phyloP scores from a whole-genome alignment of 2,888 invertebrate species.

The Parthenolecanium corni region DNA sequence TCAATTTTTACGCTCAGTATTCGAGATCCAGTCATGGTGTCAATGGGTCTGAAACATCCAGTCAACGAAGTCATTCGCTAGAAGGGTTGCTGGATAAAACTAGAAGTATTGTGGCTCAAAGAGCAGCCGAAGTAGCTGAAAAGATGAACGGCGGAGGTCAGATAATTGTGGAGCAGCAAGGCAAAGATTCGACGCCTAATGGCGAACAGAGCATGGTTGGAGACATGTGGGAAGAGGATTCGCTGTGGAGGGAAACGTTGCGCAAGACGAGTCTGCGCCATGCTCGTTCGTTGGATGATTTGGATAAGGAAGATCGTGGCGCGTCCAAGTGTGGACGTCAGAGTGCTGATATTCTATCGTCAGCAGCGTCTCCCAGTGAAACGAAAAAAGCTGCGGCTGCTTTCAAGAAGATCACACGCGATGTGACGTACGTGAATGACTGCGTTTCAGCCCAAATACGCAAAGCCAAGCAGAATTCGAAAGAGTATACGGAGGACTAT shows the following conservation, averaged over 20 bases:
- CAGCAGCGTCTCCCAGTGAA: neutral
- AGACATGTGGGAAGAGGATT: constrained; percentile 49
- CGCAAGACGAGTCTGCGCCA: constrained; percentile 67
- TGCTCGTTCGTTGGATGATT: constrained; percentile 69
- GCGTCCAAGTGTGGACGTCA: constrained; percentile 31
- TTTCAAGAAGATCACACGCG: constrained; percentile 48
- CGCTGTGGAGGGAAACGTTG: constrained; percentile 67
- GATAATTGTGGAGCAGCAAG: constrained; percentile 8
- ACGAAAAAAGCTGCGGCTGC: constrained; percentile 10
- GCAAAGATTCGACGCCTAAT: neutral
- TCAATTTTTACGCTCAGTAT: constrained; percentile 8
- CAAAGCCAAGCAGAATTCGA: constrained; percentile 27
- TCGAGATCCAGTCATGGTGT: constrained; percentile 6
- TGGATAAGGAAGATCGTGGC: constrained; percentile 43
- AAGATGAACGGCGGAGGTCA: neutral
- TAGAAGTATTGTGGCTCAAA: constrained; percentile 23
- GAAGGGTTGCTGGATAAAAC: constrained; percentile 48
- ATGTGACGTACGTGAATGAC: constrained; percentile 68
- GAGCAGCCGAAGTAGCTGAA: neutral
- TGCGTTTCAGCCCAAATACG: constrained; percentile 28
- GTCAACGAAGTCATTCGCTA: constrained; percentile 44
- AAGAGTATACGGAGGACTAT: constrained; percentile 36
- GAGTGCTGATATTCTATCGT: constrained; percentile 32
- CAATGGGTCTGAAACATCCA: neutral
- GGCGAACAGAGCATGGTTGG: constrained; percentile 42